Evolutionary conservation across 2,113 vertebrate genomes (phyloP).

Genomic region (Casuarius casuarius): DNA sequence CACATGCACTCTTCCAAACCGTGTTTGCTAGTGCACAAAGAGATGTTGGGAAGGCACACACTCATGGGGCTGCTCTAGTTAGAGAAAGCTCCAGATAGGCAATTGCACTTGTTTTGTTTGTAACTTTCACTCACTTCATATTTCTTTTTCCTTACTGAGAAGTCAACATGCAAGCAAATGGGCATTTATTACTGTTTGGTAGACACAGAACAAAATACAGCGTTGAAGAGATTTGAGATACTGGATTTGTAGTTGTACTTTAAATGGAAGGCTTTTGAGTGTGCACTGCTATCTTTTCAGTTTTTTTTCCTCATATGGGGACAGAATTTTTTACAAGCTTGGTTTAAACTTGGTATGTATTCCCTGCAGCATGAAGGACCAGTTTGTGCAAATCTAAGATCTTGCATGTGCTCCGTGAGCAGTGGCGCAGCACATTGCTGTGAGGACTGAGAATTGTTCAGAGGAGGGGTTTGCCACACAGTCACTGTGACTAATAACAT

Average conservation of each 20-base stretch:
- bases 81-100: neutral
- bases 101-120: neutral
- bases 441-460: neutral
- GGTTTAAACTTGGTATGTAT: neutral
- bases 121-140: neutral
- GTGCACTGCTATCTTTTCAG: neutral
- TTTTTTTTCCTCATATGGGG: neutral
- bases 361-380: neutral
- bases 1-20: neutral
- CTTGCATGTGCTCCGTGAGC: neutral
- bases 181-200: neutral
- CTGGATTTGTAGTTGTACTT: neutral
- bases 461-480: neutral
- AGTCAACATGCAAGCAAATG: neutral
- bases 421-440: neutral
- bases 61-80: neutral
- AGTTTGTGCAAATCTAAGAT: neutral
- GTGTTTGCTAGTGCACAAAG: neutral
- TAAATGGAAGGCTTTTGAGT: neutral
- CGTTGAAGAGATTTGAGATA: neutral
- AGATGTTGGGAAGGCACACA: neutral
- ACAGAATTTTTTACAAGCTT: neutral
- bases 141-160: neutral
- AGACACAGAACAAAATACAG: neutral
- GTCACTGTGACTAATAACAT: neutral